A percentile compares a stretch with the other conserved stretches of the same genome.
phyloP scores from a whole-genome alignment of 2,797 vertebrate species.

The Mycteria americana region DNA sequence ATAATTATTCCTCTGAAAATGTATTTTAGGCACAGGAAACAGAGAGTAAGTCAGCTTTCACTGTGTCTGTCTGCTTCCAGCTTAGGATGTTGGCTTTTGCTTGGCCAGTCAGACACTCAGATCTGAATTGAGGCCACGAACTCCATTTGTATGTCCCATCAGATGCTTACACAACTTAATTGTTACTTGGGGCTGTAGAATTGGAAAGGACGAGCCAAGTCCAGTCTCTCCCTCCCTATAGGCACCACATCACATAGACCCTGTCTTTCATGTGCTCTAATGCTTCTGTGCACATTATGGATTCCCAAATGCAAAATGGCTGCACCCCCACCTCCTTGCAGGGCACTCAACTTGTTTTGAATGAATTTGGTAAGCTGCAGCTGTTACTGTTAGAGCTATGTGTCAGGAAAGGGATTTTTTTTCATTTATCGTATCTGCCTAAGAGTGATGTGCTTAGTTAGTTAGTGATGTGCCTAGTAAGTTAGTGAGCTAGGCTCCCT shows the following conservation, averaged over 20 bases:
- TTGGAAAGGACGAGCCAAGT: background rate
- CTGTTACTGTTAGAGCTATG: background rate
- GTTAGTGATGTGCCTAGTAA: background rate
- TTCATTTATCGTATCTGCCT: background rate
- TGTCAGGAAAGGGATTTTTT: background rate
- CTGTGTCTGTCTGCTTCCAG: background rate
- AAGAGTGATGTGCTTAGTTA: background rate
- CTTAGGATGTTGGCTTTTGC: background rate
- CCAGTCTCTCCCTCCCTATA: background rate
- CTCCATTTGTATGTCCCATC: background rate
- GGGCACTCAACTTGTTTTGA: background rate
- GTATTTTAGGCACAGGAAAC: background rate
- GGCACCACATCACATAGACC: background rate
- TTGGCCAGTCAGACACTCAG: background rate
- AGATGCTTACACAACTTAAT: background rate
- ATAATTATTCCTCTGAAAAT: background rate
- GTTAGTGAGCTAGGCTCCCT: background rate
- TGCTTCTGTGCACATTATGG: background rate
- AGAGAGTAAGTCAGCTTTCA: background rate
- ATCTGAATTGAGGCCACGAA: background rate
- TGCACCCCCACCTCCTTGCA: background rate
- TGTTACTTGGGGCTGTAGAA: background rate
- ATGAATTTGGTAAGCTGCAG: background rate
- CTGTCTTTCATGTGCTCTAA: background rate
- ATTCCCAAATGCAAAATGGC: background rate